Evolutionary conservation across 2,888 invertebrate genomes (phyloP).

Genomic region (Agrotis clavis): DNA sequence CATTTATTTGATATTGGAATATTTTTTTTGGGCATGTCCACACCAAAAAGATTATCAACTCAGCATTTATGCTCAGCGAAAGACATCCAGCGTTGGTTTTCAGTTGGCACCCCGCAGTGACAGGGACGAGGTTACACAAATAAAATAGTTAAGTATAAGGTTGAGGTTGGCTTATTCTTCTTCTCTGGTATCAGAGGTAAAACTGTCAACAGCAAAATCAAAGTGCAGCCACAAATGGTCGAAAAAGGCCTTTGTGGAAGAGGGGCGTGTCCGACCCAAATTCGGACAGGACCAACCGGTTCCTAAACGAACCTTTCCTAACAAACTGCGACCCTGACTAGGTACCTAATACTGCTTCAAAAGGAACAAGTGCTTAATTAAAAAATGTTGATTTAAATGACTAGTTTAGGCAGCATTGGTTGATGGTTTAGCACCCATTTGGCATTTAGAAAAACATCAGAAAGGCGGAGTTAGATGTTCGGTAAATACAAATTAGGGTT

Average conservation of each 20-base stretch:
- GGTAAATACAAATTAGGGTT: conserved; percentile 2
- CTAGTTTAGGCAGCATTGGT: conserved; percentile 15
- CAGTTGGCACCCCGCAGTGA: no score
- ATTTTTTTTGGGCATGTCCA: no score
- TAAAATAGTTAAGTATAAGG: no score
- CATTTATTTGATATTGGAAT: no score
- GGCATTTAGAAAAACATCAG: conserved; percentile 44
- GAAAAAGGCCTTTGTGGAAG: conserved; percentile 18
- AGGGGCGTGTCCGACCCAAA: conserved; percentile 29
- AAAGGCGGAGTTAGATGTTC: conserved; percentile 36
- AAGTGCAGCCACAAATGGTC: neutral
- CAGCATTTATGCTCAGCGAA: no score
- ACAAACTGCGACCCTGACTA: neutral
- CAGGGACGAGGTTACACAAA: no score
- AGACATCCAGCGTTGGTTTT: no score
- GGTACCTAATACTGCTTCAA: neutral
- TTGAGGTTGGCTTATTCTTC: no score
- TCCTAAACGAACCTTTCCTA: conserved; percentile 9
- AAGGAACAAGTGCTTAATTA: conserved; percentile 22
- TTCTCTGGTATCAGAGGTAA: no score
- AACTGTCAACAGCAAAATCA: neutral
- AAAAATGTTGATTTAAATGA: conserved; percentile 27
- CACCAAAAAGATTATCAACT: no score
- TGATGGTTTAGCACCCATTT: conserved; percentile 3
- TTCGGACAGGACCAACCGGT: conserved; percentile 3